Evolutionary conservation across 2,888 invertebrate species (phyloP), one percentile per base, ranked within the genome.

Genomic region (Tuta absoluta): DNA sequence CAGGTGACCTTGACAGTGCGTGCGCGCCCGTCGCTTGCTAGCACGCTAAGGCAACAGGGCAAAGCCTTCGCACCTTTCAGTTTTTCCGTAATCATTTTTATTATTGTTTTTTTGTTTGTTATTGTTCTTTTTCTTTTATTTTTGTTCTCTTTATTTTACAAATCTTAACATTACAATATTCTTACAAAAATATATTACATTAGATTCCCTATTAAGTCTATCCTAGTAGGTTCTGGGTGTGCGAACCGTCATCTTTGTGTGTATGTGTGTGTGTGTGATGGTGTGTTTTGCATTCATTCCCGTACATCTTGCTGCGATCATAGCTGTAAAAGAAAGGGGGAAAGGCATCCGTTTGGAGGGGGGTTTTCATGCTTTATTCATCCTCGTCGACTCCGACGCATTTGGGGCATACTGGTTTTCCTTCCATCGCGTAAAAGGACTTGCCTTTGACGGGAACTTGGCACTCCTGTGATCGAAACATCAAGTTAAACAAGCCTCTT

Each of bases 401-500:
- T 91, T 95, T 94, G 65, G 97, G 97, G 93, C 98, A 99, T 82
- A 98, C 98, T 49, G 98, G 98, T 89, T 97, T 96, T 79, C 98
- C 98, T 92, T 98, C 98, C 94, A 98, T 97, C 76, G 98, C 98
- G 92, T 98, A 98, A 94, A 98, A 98, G 69, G 98, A 98, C 88
- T 98, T 98, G 82, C 98, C 98, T 88, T 96, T 96, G 73, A 98
- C 98, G 71, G 98, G 92, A 80, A 95, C 94, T 93, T 96, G 97
- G 94, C 98, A 99, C 89, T 98, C 98, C 98, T 98, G 93, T 81
- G 75, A 82, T 74, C 75, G 75, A 82, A 82, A 80, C 67, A 71
- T 72, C 68, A 64, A 23, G 72, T 81, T 82, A 79, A 68, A 71
- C 24, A 62, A 24, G 64, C 63, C 66, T 64, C 66, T 68, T 71